Evolutionary conservation across 2,888 invertebrate genomes (phyloP).

Genomic region (Meandrusa payeni): DNA sequence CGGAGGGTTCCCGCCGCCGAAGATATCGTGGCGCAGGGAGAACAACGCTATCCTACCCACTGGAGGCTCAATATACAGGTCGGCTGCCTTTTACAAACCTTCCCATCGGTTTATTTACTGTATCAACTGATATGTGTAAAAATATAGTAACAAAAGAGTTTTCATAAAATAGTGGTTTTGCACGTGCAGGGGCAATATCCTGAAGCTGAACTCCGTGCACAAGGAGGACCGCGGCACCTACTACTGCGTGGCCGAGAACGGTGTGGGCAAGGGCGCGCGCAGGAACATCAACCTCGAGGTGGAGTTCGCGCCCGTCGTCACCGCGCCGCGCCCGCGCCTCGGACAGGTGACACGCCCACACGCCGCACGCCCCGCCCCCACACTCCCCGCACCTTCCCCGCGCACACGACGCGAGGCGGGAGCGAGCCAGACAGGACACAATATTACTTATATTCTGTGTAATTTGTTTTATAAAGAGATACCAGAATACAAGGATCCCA

Average conservation of each 20-base stretch:
- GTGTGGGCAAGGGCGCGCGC: slow-evolving; percentile 91
- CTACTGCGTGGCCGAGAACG: slow-evolving; percentile 95
- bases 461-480: too few relatives aligned
- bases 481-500: too few relatives aligned
- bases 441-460: too few relatives aligned
- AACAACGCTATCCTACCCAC: slow-evolving; percentile 96
- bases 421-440: too few relatives aligned
- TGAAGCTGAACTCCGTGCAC: slow-evolving; percentile 88
- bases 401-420: too few relatives aligned
- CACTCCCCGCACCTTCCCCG: too few relatives aligned
- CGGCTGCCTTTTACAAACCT: too few relatives aligned
- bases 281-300: slow-evolving; percentile 94
- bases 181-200: slow-evolving; percentile 85
- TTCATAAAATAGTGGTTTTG: too few relatives aligned
- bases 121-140: too few relatives aligned
- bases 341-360: slow-evolving; percentile 80
- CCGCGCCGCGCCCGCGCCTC: slow-evolving; percentile 89
- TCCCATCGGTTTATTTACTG: too few relatives aligned
- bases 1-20: slow-evolving; percentile 91
- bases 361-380: neutral
- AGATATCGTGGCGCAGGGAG: slow-evolving; percentile 94
- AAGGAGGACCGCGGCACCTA: slow-evolving; percentile 96
- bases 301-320: slow-evolving; percentile 93
- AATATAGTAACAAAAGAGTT: too few relatives aligned
- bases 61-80: slow-evolving; percentile 90